phyloP scores from a whole-genome alignment of 2,113 vertebrate genomes.

The Callorhinus ursinus region DNA sequence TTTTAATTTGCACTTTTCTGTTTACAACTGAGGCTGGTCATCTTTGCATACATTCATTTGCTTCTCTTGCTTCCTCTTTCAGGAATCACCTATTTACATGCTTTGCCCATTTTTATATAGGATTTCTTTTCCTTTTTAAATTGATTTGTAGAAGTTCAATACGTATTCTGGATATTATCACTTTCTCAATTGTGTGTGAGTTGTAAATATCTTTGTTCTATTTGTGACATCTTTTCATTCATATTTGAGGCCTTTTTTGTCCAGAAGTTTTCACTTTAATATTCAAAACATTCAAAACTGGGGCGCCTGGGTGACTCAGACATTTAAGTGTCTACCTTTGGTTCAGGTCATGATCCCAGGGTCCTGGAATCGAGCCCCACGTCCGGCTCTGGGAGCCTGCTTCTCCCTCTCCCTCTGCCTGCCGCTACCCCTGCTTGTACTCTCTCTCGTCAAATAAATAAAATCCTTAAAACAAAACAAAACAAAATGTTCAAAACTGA shows the following conservation, averaged over 20 bases:
- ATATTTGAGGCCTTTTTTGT: neutral
- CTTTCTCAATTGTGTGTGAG: neutral
- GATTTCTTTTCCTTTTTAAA: neutral
- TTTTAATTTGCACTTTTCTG: neutral
- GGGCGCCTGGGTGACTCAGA: too few relatives aligned
- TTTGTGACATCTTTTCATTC: neutral
- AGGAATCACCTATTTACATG: neutral
- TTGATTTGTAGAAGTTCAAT: neutral
- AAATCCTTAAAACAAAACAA: too few relatives aligned
- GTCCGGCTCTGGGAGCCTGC: too few relatives aligned
- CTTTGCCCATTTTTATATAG: neutral
- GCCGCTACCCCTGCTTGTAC: too few relatives aligned
- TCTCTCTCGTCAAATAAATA: too few relatives aligned
- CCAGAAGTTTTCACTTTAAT: neutral
- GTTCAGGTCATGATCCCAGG: too few relatives aligned
- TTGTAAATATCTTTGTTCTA: neutral
- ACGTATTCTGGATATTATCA: neutral
- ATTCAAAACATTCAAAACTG: neutral
- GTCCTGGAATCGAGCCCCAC: too few relatives aligned
- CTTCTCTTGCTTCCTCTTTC: neutral
- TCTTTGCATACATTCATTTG: neutral
- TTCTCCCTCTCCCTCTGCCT: too few relatives aligned
- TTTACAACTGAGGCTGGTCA: neutral
- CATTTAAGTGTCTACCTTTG: too few relatives aligned
- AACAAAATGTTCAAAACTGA: too few relatives aligned